A percentile compares a stretch with the other conserved stretches of the same genome.
Evolutionary conservation across 2,113 vertebrate species (phyloP).

Genomic region (Hystrix cristata): DNA sequence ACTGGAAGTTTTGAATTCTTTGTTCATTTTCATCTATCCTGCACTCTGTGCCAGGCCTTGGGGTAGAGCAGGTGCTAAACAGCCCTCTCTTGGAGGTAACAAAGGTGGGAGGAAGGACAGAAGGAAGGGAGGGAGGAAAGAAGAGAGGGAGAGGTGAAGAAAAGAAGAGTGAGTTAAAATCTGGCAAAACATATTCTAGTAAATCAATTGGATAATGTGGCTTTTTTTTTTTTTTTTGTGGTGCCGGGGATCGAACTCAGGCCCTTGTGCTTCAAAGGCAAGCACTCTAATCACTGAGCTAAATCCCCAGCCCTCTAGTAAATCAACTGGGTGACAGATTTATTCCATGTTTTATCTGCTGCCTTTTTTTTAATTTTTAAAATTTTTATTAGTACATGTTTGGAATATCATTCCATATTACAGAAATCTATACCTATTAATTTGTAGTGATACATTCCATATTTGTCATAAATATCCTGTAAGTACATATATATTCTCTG

Average conservation of each 20-base stretch:
- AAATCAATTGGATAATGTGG: not conserved
- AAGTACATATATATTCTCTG: not conserved
- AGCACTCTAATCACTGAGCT: too few species aligned
- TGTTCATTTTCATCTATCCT: not conserved
- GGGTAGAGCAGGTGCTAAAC: not conserved
- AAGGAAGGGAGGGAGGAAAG: not conserved
- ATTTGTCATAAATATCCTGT: not conserved
- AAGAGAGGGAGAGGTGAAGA: not conserved
- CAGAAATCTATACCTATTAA: not conserved
- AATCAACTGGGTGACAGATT: not conserved
- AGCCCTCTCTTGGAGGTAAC: not conserved
- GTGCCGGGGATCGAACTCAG: too few species aligned
- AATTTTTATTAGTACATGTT: not conserved
- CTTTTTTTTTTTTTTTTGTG: too few species aligned
- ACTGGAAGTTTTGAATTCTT: not conserved
- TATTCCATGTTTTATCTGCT: conserved; percentile 1
- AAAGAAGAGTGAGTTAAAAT: not conserved
- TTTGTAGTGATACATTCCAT: not conserved
- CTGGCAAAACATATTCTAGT: not conserved
- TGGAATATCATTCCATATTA: not conserved
- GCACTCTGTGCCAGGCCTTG: not conserved
- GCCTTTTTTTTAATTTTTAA: not conserved
- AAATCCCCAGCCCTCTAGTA: too few species aligned
- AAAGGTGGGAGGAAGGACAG: not conserved
- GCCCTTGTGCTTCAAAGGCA: too few species aligned